Percentiles rank a stretch among this genome's conserved stretches.
phyloP scores from a whole-genome alignment of 37 sponge, comb jelly and placozoan species.

The Dysidea cf. avara region DNA sequence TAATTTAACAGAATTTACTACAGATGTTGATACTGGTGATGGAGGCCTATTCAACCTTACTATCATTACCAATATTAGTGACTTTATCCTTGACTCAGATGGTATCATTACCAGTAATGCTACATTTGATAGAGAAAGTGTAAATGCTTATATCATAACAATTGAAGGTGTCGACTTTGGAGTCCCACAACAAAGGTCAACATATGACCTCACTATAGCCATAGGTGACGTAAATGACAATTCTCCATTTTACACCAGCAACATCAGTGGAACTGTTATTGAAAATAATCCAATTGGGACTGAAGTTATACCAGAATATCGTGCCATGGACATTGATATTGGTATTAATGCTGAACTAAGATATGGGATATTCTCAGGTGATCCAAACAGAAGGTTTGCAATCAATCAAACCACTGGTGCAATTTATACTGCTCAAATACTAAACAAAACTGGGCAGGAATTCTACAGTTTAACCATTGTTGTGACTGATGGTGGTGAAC shows the following conservation, averaged over 20 bases:
- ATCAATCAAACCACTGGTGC: constrained; percentile 44
- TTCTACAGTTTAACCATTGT: constrained; percentile 20
- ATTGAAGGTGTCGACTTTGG: constrained; percentile 57
- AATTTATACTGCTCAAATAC: constrained; percentile 18
- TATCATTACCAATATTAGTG: constrained; percentile 17
- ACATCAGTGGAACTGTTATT: constrained; percentile 26
- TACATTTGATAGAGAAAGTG: constrained; percentile 50
- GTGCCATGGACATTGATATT: constrained; percentile 64
- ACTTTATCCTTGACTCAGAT: background rate
- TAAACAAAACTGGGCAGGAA: constrained; percentile 48
- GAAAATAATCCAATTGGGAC: constrained; percentile 45
- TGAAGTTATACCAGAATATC: constrained; percentile 20
- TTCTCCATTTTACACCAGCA: constrained; percentile 55
- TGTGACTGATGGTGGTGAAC: constrained; percentile 17
- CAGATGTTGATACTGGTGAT: constrained; percentile 53
- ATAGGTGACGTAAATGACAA: constrained; percentile 69
- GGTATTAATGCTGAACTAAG: constrained; percentile 53
- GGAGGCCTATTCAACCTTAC: constrained; percentile 57
- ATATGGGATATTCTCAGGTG: constrained; percentile 48
- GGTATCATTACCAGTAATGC: constrained; percentile 41
- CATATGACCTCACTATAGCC: constrained; percentile 49
- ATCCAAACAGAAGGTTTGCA: constrained; percentile 26
- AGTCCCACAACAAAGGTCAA: constrained; percentile 6
- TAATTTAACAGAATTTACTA: constrained; percentile 33
- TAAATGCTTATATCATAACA: constrained; percentile 42